Percentiles rank a stretch among this genome's conserved stretches.
These are phyloP conservation scores for Epizoanthus illoricatus DNA, from an alignment of 92 coral and sea anemone genomes.

Conservation along the genomic window DNA sequence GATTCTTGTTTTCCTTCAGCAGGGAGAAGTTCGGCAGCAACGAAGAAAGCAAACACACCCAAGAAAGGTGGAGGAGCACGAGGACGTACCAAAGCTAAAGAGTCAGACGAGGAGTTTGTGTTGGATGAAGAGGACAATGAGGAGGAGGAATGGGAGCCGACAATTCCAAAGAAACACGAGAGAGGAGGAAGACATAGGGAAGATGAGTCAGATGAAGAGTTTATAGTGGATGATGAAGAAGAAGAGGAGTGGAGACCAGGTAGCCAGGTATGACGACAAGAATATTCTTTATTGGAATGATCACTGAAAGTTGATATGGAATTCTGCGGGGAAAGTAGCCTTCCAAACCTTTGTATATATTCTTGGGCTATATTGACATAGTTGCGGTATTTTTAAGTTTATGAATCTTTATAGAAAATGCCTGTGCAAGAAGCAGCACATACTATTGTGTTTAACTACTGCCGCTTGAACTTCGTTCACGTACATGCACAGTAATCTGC, in stretches of 20 bases:
- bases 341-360: no score
- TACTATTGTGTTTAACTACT: no score
- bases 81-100: neutral
- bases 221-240: slow-evolving; percentile 14
- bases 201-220: slow-evolving; percentile 16
- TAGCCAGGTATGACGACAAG: slow-evolving; percentile 7
- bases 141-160: slow-evolving; percentile 3
- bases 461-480: no score
- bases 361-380: no score
- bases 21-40: neutral
- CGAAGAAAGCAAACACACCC: neutral
- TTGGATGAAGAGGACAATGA: neutral
- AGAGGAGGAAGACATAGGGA: neutral
- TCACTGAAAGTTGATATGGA: no score
- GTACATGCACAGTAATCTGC: no score
- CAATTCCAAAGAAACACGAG: slow-evolving; percentile 1
- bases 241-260: slow-evolving; percentile 15
- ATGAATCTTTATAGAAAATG: no score
- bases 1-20: neutral
- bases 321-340: no score
- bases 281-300: no score
- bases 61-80: neutral
- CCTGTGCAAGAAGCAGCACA: no score
- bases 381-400: no score
- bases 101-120: slow-evolving; percentile 17